phyloP scores from a whole-genome alignment of 2,113 vertebrate species.

The Phaethon lepturus region DNA sequence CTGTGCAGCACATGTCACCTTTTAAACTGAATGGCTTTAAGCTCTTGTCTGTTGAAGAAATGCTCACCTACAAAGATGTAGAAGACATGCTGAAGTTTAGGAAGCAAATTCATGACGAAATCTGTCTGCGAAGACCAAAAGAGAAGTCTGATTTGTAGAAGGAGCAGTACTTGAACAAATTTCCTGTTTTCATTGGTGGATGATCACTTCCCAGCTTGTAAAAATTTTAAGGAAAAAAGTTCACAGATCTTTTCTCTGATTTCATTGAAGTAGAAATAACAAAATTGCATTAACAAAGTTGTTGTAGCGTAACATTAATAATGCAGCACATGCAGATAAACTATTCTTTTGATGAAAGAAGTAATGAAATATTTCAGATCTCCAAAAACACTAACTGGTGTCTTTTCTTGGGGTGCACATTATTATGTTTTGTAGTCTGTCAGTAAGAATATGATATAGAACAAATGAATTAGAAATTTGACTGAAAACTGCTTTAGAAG shows the following conservation, averaged over 20 bases:
- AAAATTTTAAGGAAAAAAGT: background rate
- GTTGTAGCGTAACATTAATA: conserved; percentile 11
- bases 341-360: conserved; percentile 12
- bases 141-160: conserved; percentile 30
- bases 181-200: background rate
- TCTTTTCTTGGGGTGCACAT: background rate
- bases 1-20: conserved; percentile 55
- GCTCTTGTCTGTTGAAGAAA: conserved; percentile 87
- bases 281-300: background rate
- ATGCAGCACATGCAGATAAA: conserved; percentile 16
- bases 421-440: background rate
- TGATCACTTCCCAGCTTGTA: background rate
- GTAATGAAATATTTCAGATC: conserved; percentile 22
- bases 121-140: conserved; percentile 56
- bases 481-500: background rate
- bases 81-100: conserved; percentile 88
- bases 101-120: conserved; percentile 79
- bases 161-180: background rate
- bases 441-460: background rate
- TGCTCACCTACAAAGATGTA: conserved; percentile 85
- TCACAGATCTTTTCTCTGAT: background rate
- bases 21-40: conserved; percentile 55
- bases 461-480: background rate
- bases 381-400: background rate
- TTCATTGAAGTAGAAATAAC: conserved; percentile 31